A percentile compares a stretch with the other conserved stretches of the same genome.
These are phyloP conservation scores for Andrena hattorfiana DNA, from an alignment of 2,888 invertebrate genomes.

Conservation along the genomic window DNA sequence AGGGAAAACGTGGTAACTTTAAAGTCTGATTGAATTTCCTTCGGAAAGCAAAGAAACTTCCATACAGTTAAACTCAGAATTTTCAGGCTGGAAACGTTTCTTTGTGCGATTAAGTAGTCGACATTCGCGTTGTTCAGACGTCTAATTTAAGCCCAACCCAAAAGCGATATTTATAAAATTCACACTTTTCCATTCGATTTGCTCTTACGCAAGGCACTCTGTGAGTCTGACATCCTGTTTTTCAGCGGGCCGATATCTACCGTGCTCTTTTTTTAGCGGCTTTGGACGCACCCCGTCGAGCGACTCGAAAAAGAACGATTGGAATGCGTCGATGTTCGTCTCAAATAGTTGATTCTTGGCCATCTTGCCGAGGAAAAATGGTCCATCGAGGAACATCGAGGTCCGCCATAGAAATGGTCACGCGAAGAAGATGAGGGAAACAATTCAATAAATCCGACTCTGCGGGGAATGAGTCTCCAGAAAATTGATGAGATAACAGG, in stretches of 20 bases:
- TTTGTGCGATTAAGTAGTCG: not conserved
- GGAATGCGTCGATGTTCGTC: constrained; percentile 62
- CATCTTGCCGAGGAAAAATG: constrained; percentile 24
- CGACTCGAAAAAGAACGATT: constrained; percentile 40
- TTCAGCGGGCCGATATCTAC: constrained; percentile 30
- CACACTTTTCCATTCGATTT: not conserved
- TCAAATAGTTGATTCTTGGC: constrained; percentile 70
- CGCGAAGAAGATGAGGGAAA: not conserved
- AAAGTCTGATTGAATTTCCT: no score
- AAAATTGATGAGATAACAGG: not conserved
- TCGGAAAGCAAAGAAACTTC: no score
- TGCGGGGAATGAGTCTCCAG: not conserved
- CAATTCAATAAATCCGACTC: not conserved
- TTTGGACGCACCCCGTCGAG: constrained; percentile 30
- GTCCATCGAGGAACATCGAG: not conserved
- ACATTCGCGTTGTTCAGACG: not conserved
- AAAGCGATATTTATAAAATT: constrained; percentile 9
- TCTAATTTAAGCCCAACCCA: not conserved
- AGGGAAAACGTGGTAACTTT: no score
- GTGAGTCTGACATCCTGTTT: constrained; percentile 16
- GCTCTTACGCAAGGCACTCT: constrained; percentile 27
- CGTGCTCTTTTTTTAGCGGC: constrained; percentile 61
- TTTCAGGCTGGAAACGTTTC: no score
- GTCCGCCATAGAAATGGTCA: not conserved
- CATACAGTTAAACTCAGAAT: no score